phyloP scores from a whole-genome alignment of 2,113 vertebrate genomes.

The Nesospiza acunhae region DNA sequence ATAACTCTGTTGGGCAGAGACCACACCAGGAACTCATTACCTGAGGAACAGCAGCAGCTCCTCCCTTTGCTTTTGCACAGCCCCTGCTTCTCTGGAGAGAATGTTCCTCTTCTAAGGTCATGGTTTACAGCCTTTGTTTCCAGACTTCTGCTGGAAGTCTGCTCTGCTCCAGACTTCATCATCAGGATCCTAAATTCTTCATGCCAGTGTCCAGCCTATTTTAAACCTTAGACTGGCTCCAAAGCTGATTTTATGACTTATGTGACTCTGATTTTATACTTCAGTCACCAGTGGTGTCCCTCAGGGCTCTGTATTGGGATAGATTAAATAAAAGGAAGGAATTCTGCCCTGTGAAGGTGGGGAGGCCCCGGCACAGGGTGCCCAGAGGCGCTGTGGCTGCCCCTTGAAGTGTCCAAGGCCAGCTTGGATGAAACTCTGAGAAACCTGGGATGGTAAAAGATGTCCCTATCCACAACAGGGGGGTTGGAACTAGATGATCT shows the following conservation, averaged over 20 bases:
- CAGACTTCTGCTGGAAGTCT: not conserved
- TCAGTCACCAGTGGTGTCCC: not conserved
- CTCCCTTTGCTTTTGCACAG: not conserved
- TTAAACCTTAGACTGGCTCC: not conserved
- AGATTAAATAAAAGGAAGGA: not conserved
- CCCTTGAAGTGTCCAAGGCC: not conserved
- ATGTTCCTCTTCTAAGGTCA: not conserved
- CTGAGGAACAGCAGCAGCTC: not conserved
- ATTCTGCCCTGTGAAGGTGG: not conserved
- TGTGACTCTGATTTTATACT: not conserved
- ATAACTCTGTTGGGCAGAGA: not conserved
- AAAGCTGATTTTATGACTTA: not conserved
- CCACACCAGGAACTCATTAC: not conserved
- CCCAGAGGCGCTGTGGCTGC: not conserved
- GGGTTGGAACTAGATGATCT: not conserved
- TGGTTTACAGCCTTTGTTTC: not conserved
- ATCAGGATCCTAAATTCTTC: not conserved
- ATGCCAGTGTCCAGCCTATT: not conserved
- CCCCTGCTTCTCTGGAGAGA: not conserved
- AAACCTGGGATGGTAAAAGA: not conserved
- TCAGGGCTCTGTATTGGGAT: not conserved
- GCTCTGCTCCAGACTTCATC: not conserved
- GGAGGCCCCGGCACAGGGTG: rapidly evolving
- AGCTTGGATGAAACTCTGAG: not conserved
- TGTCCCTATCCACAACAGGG: not conserved